A percentile compares a stretch with the other conserved stretches of the same genome.
phyloP scores from a whole-genome alignment of 2,797 vertebrate species.

The Anguilla obscura region DNA sequence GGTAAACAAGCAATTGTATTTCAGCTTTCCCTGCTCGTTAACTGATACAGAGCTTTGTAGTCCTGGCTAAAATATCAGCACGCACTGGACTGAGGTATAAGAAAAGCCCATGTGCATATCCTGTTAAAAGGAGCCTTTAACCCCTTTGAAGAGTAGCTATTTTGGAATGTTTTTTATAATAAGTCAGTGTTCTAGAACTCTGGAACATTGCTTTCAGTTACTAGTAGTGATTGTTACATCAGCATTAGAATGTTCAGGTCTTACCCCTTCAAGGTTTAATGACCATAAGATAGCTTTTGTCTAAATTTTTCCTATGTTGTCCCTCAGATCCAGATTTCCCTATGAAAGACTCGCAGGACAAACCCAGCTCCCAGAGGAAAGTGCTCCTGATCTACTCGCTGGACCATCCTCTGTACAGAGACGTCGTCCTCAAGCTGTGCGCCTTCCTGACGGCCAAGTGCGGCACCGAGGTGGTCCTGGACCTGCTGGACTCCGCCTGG shows the following conservation, averaged over 20 bases:
- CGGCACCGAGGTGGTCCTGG: conserved; percentile 84
- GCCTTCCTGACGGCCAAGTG: conserved; percentile 87
- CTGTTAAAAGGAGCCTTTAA: background rate
- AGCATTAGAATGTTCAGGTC: background rate
- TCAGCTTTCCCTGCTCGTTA: background rate
- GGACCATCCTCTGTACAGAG: conserved; percentile 85
- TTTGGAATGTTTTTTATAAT: background rate
- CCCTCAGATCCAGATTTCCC: conserved; percentile 21
- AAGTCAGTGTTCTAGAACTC: too few relatives aligned
- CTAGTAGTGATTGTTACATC: background rate
- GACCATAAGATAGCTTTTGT: background rate
- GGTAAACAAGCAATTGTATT: background rate
- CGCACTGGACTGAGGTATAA: background rate
- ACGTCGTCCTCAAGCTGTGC: conserved; percentile 86
- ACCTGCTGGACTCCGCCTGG: conserved; percentile 79
- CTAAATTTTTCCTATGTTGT: background rate
- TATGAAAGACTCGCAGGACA: background rate
- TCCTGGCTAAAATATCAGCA: background rate
- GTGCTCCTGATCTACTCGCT: conserved; percentile 92
- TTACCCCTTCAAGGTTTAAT: background rate
- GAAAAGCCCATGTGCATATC: background rate
- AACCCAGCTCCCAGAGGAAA: conserved; percentile 59
- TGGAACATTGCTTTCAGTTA: background rate
- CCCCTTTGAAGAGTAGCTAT: background rate
- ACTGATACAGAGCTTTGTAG: background rate